These are phyloP conservation scores for Drosophila buzzatii DNA, from an alignment of 2,888 invertebrate species.

Conservation along the genomic window DNA sequence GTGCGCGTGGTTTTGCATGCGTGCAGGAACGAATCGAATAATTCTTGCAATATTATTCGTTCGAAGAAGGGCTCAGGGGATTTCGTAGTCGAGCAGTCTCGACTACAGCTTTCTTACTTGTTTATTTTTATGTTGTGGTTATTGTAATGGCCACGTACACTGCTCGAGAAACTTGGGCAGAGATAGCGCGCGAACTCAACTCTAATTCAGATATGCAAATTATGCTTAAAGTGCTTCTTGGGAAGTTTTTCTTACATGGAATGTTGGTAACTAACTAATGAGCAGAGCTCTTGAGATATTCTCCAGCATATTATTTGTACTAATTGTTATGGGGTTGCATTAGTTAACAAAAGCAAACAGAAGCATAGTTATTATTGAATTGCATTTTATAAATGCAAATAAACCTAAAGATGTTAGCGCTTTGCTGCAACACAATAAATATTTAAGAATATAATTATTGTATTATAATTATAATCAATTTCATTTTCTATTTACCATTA, in stretches of 20 bases:
- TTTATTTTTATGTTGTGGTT: constrained; percentile 76
- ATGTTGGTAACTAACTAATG: constrained; percentile 45
- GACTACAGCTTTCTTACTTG: too few species aligned
- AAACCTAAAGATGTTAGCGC: neutral
- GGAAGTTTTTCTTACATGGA: constrained; percentile 19
- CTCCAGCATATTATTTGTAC: neutral
- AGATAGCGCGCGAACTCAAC: constrained; percentile 27
- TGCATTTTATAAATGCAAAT: neutral
- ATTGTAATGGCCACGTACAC: constrained; percentile 74
- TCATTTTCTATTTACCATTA: too few species aligned
- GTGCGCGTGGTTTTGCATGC: too few species aligned
- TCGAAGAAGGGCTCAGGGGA: too few species aligned
- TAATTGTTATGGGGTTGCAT: neutral
- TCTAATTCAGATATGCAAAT: constrained; percentile 66
- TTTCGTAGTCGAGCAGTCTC: too few species aligned
- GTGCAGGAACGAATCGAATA: too few species aligned
- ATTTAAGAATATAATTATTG: neutral
- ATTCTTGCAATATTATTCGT: too few species aligned
- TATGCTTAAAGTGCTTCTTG: constrained; percentile 28
- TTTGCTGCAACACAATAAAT: neutral
- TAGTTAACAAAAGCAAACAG: neutral
- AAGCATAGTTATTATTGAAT: neutral
- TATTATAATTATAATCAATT: neutral
- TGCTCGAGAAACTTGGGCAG: constrained; percentile 42
- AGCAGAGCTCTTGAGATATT: constrained; percentile 20